Evolutionary conservation across 2,797 vertebrate genomes (phyloP).

Genomic region (Gallinago nigripennis): DNA sequence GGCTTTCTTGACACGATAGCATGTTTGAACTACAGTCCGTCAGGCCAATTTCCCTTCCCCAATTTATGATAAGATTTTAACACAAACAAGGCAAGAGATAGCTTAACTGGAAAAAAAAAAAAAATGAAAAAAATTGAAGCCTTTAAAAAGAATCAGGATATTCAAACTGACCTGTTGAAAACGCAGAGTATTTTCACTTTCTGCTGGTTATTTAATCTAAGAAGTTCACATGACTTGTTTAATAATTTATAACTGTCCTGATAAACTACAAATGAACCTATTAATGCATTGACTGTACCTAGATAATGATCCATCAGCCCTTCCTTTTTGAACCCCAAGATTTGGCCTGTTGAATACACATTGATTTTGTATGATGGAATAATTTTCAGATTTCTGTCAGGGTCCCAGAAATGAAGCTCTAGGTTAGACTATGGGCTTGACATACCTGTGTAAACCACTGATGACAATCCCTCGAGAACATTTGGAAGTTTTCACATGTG

Average conservation of each 20-base stretch:
- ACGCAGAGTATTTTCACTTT: neutral
- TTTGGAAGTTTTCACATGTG: constrained; percentile 57
- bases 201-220: neutral
- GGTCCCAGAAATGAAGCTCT: neutral
- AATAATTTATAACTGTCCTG: neutral
- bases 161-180: neutral
- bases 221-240: neutral
- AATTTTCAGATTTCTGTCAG: constrained; percentile 1
- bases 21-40: neutral
- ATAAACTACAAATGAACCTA: neutral
- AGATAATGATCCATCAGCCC: neutral
- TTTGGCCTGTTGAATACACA: neutral
- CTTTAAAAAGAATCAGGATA: neutral
- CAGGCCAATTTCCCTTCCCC: neutral
- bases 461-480: neutral
- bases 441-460: constrained; percentile 45
- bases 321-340: neutral
- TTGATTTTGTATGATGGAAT: neutral
- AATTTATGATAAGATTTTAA: neutral
- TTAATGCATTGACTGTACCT: neutral
- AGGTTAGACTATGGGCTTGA: constrained; percentile 10
- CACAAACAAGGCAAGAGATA: neutral
- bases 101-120: neutral
- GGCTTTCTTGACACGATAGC: neutral
- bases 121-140: neutral